Evolutionary conservation across 2,888 invertebrate genomes (phyloP), one percentile per base, ranked within the genome.

Genomic region (Lasioglossum lativentre): DNA sequence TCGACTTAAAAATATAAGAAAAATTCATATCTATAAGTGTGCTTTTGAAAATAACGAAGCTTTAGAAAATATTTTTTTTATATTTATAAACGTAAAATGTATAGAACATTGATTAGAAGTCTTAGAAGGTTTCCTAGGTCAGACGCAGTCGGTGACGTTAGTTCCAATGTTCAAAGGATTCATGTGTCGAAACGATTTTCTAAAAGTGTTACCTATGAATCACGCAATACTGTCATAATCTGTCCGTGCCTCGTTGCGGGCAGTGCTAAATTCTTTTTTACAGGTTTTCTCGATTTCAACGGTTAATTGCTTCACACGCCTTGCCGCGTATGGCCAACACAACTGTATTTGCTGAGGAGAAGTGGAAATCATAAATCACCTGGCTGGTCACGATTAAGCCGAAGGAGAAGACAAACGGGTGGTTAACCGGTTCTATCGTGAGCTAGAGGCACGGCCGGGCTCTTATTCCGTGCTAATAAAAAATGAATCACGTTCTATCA

Each of bases 141-240:
- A 10, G 52, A 2, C 12, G 56, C 12, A 23, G 12, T 4, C 3
- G 3, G 34, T 34, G 66, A 30, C 34, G 66, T 34, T 23, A 19
- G n/a, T 40, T 23, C 10, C 70, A 10, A 10, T 23, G n/a, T 70
- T 23, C 23, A 85, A 84, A 79, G 83, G 76, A 82, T 81, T 73
- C 77, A 78, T 83, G 85, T 78, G 85, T 82, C 40, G 82, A 77
- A 88, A 88, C 89, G 89, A 85, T 88, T 91, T 91, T 91, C 88
- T 88, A 88, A 56, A 56, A 89, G 88, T 68, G 89, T 88, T 91
- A 87, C 81, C 56, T 47, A 70, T 63, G 77, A 72, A 90, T 86
- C 93, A 93, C 92, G 93, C 93, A 90, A 93, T 90, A 83, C 79
- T 83, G 86, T 90, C 90, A 90, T 93, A 92, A 92, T 89, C 88